Percentiles rank a stretch among this genome's conserved stretches.
phyloP scores from a whole-genome alignment of 2,797 vertebrate species.

The Acanthurus lineatus region DNA sequence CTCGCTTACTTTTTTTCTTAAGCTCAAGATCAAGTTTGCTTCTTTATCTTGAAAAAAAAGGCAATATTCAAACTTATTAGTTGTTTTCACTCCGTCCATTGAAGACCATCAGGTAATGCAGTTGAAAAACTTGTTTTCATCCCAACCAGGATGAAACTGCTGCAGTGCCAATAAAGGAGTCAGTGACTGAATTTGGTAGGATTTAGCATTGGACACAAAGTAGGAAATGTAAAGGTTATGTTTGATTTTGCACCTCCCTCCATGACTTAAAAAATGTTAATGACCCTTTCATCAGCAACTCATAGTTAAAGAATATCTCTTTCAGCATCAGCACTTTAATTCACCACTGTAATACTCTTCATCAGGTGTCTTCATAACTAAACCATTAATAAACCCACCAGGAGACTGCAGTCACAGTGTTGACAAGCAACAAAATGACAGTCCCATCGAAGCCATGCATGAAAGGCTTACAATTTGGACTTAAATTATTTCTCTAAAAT shows the following conservation, averaged over 20 bases:
- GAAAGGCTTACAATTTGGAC: background rate
- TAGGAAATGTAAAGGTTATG: slow-evolving; percentile 9
- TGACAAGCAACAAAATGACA: slow-evolving; percentile 16
- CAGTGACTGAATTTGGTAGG: background rate
- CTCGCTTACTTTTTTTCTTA: background rate
- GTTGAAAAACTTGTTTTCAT: background rate
- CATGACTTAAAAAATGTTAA: slow-evolving; percentile 32
- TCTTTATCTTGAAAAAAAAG: background rate
- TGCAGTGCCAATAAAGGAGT: background rate
- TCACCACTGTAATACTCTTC: background rate
- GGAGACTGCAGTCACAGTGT: slow-evolving; percentile 2
- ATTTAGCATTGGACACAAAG: background rate
- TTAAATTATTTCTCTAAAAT: background rate
- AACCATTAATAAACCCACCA: slow-evolving; percentile 17
- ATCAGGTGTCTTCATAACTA: slow-evolving; percentile 16
- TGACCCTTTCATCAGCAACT: slow-evolving; percentile 1
- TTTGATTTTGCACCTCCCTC: slow-evolving; percentile 22
- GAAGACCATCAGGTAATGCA: background rate
- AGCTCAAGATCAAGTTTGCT: background rate
- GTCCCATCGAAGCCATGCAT: slow-evolving; percentile 1
- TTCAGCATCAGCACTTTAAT: slow-evolving; percentile 28
- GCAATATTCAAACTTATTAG: background rate
- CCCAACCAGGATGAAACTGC: background rate
- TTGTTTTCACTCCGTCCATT: background rate
- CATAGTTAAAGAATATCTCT: slow-evolving; percentile 9